A percentile compares a stretch with the other conserved stretches of the same genome.
Conservation (phyloP, 2,113 vertebrate species). For the Osmerus eperlanus region DNA sequence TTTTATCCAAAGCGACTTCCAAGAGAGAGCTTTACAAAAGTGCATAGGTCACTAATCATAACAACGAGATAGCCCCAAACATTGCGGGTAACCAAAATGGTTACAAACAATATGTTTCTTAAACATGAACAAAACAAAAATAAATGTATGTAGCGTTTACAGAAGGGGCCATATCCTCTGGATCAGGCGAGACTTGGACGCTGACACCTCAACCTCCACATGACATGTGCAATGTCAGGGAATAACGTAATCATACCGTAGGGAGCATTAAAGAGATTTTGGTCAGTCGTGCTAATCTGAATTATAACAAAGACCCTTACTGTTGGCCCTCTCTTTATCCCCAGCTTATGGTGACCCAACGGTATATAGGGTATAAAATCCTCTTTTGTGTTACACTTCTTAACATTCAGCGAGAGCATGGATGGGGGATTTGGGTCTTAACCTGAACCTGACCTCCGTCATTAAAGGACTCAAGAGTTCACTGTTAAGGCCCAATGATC, state of each 20-base stretch:
- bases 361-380: conserved; percentile 9
- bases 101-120: too few relatives aligned
- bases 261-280: conserved; percentile 21
- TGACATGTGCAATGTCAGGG: not conserved
- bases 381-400: conserved; percentile 9
- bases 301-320: conserved; percentile 22
- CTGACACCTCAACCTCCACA: not conserved
- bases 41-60: too few relatives aligned
- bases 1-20: too few relatives aligned
- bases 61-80: too few relatives aligned
- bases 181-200: too few relatives aligned
- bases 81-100: too few relatives aligned
- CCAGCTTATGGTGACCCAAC: conserved; percentile 8
- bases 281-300: conserved; percentile 17
- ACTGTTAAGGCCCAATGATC: too few relatives aligned
- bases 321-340: conserved; percentile 10
- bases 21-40: too few relatives aligned
- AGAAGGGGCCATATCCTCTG: too few relatives aligned
- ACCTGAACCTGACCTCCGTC: not conserved
- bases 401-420: not conserved
- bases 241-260: too few relatives aligned
- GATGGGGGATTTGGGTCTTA: not conserved
- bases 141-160: too few relatives aligned
- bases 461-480: not conserved
- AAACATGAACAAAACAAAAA: too few relatives aligned